Evolutionary conservation across 35 echinoderm and acorn worm genomes (phyloP), one percentile per base, ranked within the genome.

Genomic region (Ophioderma brevispina): DNA sequence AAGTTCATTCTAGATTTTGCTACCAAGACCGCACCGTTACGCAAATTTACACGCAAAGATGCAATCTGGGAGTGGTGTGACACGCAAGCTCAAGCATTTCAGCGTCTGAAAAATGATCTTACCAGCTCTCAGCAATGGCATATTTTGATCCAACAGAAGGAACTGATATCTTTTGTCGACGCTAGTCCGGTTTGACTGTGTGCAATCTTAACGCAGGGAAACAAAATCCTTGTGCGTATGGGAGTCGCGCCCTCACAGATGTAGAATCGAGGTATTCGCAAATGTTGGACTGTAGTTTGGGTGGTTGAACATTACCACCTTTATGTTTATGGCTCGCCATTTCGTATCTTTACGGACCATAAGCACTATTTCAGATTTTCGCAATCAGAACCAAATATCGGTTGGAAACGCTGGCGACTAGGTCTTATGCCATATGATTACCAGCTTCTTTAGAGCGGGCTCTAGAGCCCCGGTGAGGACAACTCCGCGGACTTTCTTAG

Each of bases 121-220:
- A 86, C 94, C 31, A 96, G 41, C 78, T 25, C 88, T 19, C 84
- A 81, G 19, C 79, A 46, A 32, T 89, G 89, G 80, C 81, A 32
- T 96, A 92, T 82, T 94, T 76, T 70, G 86, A 92, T 46, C 86
- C 85, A 64, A n/a, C 33, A 0, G 80, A 96, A 90, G 14, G 43
- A 39, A 63, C 87, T 5, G 94, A 88, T 18, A 0, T 93, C 23
- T 87, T n/a, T 96, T 34, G 90, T 96, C n/a, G 90, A 92, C 78
- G 94, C 81, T 55, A 92, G 94, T 37, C 87, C 75, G 34, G 86
- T 85, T 49, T 86, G 90, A 34, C 70, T 93, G 39, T 80, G 86
- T 8, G 92, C 92, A 23, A 94, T 90, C 40, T 85, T 90, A 41
- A 59, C 38, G 15, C 92, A 94, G 79, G 38, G 80, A 31, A 35